These are phyloP conservation scores for Bombylius discolor DNA, from an alignment of 2,888 invertebrate genomes.

Conservation along the genomic window DNA sequence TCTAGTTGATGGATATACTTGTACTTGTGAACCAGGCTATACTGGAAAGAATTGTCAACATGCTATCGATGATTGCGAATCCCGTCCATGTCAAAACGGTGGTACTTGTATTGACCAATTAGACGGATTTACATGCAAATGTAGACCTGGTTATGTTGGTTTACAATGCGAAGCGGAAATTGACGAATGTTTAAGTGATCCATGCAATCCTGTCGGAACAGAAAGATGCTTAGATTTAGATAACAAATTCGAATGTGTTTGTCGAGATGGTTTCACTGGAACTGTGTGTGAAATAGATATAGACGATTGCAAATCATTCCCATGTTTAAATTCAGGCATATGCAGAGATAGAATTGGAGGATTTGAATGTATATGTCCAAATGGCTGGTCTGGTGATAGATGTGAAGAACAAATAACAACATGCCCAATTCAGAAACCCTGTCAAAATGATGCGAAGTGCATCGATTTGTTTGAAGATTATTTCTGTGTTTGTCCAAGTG, in stretches of 20 bases:
- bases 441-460: conserved; percentile 84
- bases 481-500: conserved; percentile 62
- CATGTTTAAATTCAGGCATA: conserved; percentile 79
- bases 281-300: conserved; percentile 72
- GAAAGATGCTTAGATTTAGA: conserved; percentile 80
- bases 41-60: conserved; percentile 90
- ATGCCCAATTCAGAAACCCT: conserved; percentile 66
- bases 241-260: conserved; percentile 75
- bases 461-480: conserved; percentile 72
- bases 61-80: conserved; percentile 81
- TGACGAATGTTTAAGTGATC: conserved; percentile 82
- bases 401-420: conserved; percentile 82
- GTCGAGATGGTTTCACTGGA: conserved; percentile 79
- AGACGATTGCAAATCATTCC: conserved; percentile 72
- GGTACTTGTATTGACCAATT: conserved; percentile 76
- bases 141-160: conserved; percentile 83
- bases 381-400: conserved; percentile 75
- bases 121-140: conserved; percentile 85
- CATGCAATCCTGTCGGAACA: conserved; percentile 81
- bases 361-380: conserved; percentile 68
- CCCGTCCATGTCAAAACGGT: conserved; percentile 83
- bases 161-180: conserved; percentile 89
- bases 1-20: conserved; percentile 66
- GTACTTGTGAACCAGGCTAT: conserved; percentile 86
- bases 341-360: conserved; percentile 77